These are phyloP conservation scores for Carcina quercana DNA, from an alignment of 2,888 invertebrate species.

Conservation along the genomic window DNA sequence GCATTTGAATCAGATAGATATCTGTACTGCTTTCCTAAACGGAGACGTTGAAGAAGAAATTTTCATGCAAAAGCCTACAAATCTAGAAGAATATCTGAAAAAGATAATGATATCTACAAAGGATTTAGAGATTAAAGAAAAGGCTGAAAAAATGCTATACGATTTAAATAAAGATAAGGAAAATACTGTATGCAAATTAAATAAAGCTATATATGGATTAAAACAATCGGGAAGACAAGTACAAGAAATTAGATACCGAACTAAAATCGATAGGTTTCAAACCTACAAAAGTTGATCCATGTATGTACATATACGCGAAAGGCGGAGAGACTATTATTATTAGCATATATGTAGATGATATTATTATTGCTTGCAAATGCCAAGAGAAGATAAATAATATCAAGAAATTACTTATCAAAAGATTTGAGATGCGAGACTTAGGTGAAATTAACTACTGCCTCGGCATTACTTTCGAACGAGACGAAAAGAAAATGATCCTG, in stretches of 20 bases:
- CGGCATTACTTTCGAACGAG: too few relatives aligned
- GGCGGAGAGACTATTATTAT: neutral
- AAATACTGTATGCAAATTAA: neutral
- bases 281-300: neutral
- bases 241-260: neutral
- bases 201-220: neutral
- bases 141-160: neutral
- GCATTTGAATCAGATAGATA: neutral
- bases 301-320: neutral
- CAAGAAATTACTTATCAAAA: neutral
- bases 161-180: neutral
- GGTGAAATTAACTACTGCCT: too few relatives aligned
- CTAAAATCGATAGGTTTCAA: neutral
- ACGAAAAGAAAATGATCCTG: too few relatives aligned
- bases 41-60: slow-evolving; percentile 8
- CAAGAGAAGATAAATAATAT: neutral
- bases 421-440: neutral
- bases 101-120: neutral
- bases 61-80: neutral
- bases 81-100: neutral
- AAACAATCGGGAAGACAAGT: neutral
- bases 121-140: neutral
- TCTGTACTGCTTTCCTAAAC: slow-evolving; percentile 20
- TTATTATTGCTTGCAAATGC: neutral
- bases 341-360: neutral